Percentiles rank a stretch among this genome's conserved stretches.
These are phyloP conservation scores for Balaeniceps rex DNA, from an alignment of 2,113 vertebrate genomes.

Conservation along the genomic window DNA sequence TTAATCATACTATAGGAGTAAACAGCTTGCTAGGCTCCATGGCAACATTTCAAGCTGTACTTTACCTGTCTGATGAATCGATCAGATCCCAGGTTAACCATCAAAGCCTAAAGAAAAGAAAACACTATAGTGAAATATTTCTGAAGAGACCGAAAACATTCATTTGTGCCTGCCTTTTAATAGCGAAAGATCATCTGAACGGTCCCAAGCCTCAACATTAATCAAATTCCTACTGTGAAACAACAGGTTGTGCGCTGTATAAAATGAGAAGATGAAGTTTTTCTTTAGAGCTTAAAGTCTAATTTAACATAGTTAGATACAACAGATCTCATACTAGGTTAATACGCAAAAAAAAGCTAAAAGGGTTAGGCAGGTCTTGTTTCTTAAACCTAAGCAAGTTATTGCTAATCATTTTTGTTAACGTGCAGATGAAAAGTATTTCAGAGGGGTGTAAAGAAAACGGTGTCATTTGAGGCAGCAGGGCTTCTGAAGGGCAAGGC, in stretches of 20 bases:
- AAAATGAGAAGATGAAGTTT: not conserved
- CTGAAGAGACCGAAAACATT: not conserved
- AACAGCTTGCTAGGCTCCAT: not conserved
- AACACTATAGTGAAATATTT: not conserved
- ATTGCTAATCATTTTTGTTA: not conserved
- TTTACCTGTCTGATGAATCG: constrained; percentile 95
- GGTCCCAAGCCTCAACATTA: not conserved
- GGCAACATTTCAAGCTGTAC: not conserved
- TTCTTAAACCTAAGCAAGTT: not conserved
- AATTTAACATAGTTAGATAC: not conserved
- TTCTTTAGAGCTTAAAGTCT: not conserved
- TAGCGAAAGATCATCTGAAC: not conserved
- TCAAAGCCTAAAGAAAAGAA: constrained; percentile 83
- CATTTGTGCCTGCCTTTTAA: not conserved
- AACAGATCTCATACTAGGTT: not conserved
- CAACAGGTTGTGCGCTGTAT: not conserved
- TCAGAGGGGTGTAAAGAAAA: not conserved
- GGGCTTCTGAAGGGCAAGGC: not conserved
- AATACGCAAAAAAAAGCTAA: not conserved
- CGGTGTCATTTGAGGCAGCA: not conserved
- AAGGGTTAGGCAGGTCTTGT: not conserved
- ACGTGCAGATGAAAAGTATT: not conserved
- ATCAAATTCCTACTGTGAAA: not conserved
- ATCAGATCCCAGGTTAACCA: constrained; percentile 96
- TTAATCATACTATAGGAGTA: not conserved